Base-by-base conservation (phyloP, 2,113 vertebrate species). In the Furnarius figulus region DNA sequence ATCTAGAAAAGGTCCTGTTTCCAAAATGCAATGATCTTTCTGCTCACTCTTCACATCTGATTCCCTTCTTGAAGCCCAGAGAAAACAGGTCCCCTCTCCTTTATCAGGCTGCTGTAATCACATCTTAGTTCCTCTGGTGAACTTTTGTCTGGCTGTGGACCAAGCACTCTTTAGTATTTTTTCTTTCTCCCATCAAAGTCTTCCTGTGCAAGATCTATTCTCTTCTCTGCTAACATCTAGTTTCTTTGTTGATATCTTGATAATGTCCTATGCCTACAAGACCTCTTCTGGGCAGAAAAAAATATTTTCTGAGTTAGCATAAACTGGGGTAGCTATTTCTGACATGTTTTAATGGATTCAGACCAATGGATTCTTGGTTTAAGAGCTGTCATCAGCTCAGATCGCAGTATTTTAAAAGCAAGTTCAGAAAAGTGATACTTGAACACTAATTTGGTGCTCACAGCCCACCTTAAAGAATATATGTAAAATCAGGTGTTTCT, bases 111-210 rank as follows among this genome's bases (percentile, higher is more conserved):
- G 9, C n/a, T 73, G 25, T n/a, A 78, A 76, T 9, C 2, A 2
- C 21, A 67, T 3, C 19, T 71, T 67, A 39, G 35, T 35, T 76
- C 40, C 46, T 53, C 63, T 0, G 0, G 19, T 89, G 61, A 89
- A 95, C 21, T 85, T 93, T 93, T 95, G 10, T n/a, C 65, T 93
- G 94, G 76, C 70, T 56, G 30, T 81, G 20, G 33, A 94, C 30
- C 65, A 85, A 86, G 7, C 17, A 9, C 6, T 78, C 33, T 59
- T 18, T 56, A 39, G 67, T 94, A 53, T 74, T 89, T 87, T 95
- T 59, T 35, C 24, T 87, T 17, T 82, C 25, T 62, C 31, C 28
- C 75, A 70, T 9, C 35, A 81, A 92, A 81, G 18, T 65, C 56
- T 92, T 87, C 20, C n/a, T 52, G 24, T 78, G 31, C 17, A 61